phyloP scores from a whole-genome alignment of 1,140 invertebrate species.

The Drosophila micromelanica region DNA sequence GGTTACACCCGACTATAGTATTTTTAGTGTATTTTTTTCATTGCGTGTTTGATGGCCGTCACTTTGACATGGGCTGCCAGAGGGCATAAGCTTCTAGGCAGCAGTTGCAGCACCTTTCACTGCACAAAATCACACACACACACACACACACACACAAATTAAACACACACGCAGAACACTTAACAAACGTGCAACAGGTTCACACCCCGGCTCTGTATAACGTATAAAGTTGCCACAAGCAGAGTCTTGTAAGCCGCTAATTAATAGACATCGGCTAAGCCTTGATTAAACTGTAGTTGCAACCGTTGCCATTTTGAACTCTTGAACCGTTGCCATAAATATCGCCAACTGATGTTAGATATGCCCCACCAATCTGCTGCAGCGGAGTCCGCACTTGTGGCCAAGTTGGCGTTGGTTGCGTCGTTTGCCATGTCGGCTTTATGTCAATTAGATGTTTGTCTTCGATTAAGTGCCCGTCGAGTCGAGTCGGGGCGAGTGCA shows the following conservation, averaged over 20 bases:
- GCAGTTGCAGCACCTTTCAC: constrained; percentile 32
- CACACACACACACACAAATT: background rate
- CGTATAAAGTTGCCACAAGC: constrained; percentile 29
- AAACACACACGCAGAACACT: background rate
- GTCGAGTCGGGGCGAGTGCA: constrained; percentile 56
- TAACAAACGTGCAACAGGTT: constrained; percentile 7
- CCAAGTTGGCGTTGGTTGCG: background rate
- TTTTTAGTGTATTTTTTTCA: no score
- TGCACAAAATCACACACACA: background rate
- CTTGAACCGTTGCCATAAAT: constrained; percentile 74
- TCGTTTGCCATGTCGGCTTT: constrained; percentile 79
- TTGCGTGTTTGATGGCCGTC: constrained; percentile 5
- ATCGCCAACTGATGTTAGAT: constrained; percentile 73
- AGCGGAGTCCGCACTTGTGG: constrained; percentile 59
- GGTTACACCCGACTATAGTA: no score
- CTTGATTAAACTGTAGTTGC: constrained; percentile 65
- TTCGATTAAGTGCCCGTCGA: constrained; percentile 67
- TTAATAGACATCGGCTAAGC: constrained; percentile 61
- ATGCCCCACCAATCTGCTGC: constrained; percentile 13
- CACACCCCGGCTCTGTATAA: background rate
- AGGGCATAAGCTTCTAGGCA: constrained; percentile 17
- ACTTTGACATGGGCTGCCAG: background rate
- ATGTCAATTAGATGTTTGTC: constrained; percentile 82
- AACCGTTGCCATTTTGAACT: constrained; percentile 55
- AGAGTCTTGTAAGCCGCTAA: constrained; percentile 63